Evolutionary conservation across 2,888 invertebrate species (phyloP).

Genomic region (Xylota sylvarum): DNA sequence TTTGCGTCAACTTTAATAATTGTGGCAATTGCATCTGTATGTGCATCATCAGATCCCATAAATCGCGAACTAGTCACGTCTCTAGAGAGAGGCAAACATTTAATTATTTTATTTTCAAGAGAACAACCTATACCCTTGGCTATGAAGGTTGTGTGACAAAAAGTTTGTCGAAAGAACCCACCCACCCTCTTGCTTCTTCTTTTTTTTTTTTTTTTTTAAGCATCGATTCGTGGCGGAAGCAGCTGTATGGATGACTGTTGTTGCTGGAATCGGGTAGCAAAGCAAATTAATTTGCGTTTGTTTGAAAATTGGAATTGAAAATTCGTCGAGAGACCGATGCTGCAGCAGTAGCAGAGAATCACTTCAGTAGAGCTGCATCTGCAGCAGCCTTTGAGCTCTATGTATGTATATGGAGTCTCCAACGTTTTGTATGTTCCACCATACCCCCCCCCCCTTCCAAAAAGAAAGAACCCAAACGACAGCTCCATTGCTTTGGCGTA

Average conservation of each 20-base stretch:
- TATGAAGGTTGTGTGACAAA: slow-evolving; percentile 53
- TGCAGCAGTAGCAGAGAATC: slow-evolving; percentile 27
- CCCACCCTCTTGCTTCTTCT: background rate
- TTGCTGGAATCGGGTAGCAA: slow-evolving; percentile 58
- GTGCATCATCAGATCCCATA: slow-evolving; percentile 74
- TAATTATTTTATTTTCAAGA: slow-evolving; percentile 69
- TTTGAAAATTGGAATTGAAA: slow-evolving; percentile 76
- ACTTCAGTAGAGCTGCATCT: slow-evolving; percentile 24
- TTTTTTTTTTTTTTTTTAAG: too few relatives aligned
- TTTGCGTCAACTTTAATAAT: slow-evolving; percentile 71
- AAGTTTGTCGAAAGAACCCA: slow-evolving; percentile 31
- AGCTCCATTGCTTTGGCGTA: slow-evolving; percentile 52
- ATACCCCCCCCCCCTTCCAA: slow-evolving; percentile 2
- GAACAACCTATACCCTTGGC: slow-evolving; percentile 25
- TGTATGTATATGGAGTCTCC: background rate
- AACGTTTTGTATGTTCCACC: background rate
- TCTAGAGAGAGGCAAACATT: slow-evolving; percentile 54
- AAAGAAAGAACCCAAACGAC: background rate
- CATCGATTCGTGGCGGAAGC: slow-evolving; percentile 30
- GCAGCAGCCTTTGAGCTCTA: slow-evolving; percentile 43
- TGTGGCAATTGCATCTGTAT: slow-evolving; percentile 72
- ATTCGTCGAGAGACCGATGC: slow-evolving; percentile 35
- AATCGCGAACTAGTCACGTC: slow-evolving; percentile 76
- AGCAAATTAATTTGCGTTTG: slow-evolving; percentile 76
- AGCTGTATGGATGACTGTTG: slow-evolving; percentile 62